A percentile compares a stretch with the other conserved stretches of the same genome.
These are phyloP conservation scores for Hippocampus barbouri DNA, from an alignment of 2,113 vertebrate species.

Conservation along the genomic window DNA sequence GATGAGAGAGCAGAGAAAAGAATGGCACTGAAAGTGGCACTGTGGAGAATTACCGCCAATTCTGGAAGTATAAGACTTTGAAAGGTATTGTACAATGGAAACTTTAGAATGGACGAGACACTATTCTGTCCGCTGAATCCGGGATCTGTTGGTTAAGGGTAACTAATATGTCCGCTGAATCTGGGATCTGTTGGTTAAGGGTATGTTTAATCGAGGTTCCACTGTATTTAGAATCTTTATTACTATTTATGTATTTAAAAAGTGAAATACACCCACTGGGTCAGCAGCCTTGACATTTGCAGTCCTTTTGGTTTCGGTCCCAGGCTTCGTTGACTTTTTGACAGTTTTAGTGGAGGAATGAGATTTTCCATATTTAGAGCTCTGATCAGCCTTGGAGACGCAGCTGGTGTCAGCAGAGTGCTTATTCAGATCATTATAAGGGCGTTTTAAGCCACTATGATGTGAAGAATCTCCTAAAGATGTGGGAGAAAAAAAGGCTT, in stretches of 20 bases:
- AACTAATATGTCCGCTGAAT: too few relatives aligned
- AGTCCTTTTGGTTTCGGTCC: conserved; percentile 17
- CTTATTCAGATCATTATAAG: conserved; percentile 11
- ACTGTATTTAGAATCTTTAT: too few relatives aligned
- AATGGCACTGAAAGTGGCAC: too few relatives aligned
- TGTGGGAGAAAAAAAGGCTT: neutral
- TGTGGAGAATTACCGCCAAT: too few relatives aligned
- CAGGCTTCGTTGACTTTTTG: conserved; percentile 31
- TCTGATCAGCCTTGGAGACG: neutral
- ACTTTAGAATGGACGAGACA: too few relatives aligned
- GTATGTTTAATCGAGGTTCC: too few relatives aligned
- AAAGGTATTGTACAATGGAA: too few relatives aligned
- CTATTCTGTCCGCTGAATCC: too few relatives aligned
- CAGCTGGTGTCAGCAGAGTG: neutral
- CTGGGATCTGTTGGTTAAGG: too few relatives aligned
- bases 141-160: too few relatives aligned
- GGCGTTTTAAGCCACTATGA: conserved; percentile 28
- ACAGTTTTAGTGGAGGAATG: conserved; percentile 13
- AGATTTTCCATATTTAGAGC: conserved; percentile 19
- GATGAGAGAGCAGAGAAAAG: too few relatives aligned
- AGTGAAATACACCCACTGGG: conserved; percentile 10
- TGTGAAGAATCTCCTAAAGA: conserved; percentile 15
- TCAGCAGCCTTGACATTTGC: conserved; percentile 10
- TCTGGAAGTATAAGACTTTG: too few relatives aligned
- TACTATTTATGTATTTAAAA: neutral